A percentile compares a stretch with the other conserved stretches of the same genome.
phyloP scores from a whole-genome alignment of 2,113 vertebrate genomes.

The Carollia perspicillata region DNA sequence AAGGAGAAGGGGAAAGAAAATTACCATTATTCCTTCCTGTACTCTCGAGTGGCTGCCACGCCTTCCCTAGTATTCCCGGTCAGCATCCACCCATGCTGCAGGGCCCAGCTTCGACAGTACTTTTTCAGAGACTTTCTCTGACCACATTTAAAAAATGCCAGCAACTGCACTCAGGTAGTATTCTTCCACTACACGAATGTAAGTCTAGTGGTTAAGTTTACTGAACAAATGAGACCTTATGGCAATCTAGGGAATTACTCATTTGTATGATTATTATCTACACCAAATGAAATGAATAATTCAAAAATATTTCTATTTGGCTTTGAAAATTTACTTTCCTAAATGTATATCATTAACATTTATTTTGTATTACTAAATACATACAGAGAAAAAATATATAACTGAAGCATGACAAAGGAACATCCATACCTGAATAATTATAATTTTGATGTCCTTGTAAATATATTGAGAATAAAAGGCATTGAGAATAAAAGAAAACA shows the following conservation, averaged over 20 bases:
- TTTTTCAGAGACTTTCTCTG: neutral
- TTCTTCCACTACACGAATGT: neutral
- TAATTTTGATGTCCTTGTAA: neutral
- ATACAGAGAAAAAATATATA: neutral
- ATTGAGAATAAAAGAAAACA: neutral
- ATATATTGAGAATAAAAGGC: neutral
- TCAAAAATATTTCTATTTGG: slow-evolving; percentile 34
- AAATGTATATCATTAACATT: neutral
- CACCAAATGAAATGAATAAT: slow-evolving; percentile 37
- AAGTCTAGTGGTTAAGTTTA: neutral
- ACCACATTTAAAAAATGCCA: slow-evolving; percentile 9
- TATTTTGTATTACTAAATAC: neutral
- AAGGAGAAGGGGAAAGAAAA: slow-evolving; percentile 10
- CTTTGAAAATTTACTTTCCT: slow-evolving; percentile 32
- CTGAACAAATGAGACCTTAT: neutral
- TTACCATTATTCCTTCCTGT: neutral
- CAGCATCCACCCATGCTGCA: neutral
- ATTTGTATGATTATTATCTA: slow-evolving; percentile 24
- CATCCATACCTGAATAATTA: neutral
- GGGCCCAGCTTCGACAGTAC: neutral
- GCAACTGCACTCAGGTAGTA: neutral
- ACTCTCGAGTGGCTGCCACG: neutral
- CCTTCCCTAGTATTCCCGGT: neutral
- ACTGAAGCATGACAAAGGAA: neutral
- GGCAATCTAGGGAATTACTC: neutral